Evolutionary conservation across 2,888 invertebrate genomes (phyloP).

Genomic region (Hipparchia sbordonii): DNA sequence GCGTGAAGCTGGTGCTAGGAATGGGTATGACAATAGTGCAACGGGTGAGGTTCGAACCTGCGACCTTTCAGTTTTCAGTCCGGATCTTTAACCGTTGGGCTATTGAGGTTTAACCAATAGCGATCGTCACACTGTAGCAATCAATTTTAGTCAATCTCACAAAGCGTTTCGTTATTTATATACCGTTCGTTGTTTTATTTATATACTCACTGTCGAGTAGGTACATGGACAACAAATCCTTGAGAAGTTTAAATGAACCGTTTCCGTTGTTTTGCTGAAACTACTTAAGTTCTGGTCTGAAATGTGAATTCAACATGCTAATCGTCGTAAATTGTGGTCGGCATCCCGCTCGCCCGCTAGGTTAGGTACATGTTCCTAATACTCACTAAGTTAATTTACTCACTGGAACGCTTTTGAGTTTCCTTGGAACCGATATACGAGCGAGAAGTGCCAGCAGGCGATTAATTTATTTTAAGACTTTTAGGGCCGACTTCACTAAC

Average conservation of each 20-base stretch:
- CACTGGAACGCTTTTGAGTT: slow-evolving; percentile 6
- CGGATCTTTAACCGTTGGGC: no score
- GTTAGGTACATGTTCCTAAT: slow-evolving; percentile 16
- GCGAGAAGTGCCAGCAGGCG: not conserved
- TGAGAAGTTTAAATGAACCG: slow-evolving; percentile 17
- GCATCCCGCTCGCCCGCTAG: slow-evolving; percentile 4
- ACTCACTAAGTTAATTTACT: slow-evolving; percentile 5
- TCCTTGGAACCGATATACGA: not conserved
- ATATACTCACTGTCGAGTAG: not conserved
- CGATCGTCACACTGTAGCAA: no score
- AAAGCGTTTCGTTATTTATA: not conserved
- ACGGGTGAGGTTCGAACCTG: no score
- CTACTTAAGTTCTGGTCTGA: slow-evolving; percentile 22
- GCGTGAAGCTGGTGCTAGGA: no score
- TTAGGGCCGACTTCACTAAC: no score
- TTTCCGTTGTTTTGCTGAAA: slow-evolving; percentile 20
- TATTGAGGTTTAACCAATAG: no score
- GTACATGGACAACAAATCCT: slow-evolving; percentile 21
- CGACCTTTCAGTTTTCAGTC: no score
- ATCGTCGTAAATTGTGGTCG: slow-evolving; percentile 22
- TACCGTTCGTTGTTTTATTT: not conserved
- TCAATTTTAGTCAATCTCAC: no score
- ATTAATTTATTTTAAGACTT: not conserved
- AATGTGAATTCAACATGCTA: slow-evolving; percentile 25
- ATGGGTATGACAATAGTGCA: no score